phyloP scores from a whole-genome alignment of 2,113 vertebrate species.

The Ochotona princeps region DNA sequence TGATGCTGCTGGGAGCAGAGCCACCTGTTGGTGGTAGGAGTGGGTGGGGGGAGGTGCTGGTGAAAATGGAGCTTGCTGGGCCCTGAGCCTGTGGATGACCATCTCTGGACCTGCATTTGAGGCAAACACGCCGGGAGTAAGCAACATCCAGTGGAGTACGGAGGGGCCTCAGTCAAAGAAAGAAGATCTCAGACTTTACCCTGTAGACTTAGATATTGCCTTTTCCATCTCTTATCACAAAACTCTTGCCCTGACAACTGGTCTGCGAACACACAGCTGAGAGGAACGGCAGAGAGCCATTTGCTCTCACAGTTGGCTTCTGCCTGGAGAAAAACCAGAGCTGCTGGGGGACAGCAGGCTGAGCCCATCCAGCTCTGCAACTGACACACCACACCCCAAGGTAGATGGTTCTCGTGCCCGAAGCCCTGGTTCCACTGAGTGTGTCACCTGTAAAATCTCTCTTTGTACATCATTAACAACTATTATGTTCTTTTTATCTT shows the following conservation, averaged over 20 bases:
- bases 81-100: not conserved
- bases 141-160: not conserved
- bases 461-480: constrained; percentile 55
- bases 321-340: not conserved
- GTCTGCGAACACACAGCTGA: not conserved
- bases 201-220: not conserved
- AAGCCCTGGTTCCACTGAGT: rapidly evolving
- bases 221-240: constrained; percentile 6
- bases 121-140: not conserved
- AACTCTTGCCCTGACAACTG: not conserved
- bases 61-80: not conserved
- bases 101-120: not conserved
- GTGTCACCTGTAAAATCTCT: not conserved
- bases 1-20: not conserved
- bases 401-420: not conserved
- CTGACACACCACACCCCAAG: rapidly evolving
- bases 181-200: not conserved
- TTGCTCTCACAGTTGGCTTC: not conserved
- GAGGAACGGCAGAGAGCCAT: not conserved
- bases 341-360: rapidly evolving
- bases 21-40: not conserved
- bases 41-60: not conserved
- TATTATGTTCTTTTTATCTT: constrained; percentile 21
- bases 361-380: not conserved
- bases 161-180: not conserved